phyloP scores from a whole-genome alignment of 2,797 vertebrate genomes.

The Sarcoramphus papa region DNA sequence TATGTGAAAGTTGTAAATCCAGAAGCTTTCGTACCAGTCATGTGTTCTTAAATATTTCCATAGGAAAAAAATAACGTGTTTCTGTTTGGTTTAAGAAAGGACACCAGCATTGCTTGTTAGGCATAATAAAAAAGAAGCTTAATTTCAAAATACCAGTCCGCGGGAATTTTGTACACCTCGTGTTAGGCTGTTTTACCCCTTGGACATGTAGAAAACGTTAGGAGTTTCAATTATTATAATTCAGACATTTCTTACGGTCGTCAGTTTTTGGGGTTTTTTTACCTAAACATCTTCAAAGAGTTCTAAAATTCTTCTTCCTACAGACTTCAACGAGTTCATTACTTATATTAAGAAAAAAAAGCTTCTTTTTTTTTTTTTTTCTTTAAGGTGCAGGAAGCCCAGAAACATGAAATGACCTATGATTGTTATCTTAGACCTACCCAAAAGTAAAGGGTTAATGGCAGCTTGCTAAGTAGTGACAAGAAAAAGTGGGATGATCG shows the following conservation, averaged over 20 bases:
- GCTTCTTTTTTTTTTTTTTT: accelerated
- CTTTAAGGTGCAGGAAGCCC: neutral
- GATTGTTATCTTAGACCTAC: neutral
- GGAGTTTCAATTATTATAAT: neutral
- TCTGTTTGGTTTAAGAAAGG: neutral
- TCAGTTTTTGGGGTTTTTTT: neutral
- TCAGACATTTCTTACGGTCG: neutral
- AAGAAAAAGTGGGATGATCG: neutral
- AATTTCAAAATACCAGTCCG: neutral
- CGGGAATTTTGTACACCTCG: neutral
- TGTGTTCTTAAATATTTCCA: neutral
- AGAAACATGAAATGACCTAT: neutral
- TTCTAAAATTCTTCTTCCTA: neutral
- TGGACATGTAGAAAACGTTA: neutral
- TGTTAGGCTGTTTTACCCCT: neutral
- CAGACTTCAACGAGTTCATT: neutral
- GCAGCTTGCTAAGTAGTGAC: neutral
- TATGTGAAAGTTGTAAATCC: neutral
- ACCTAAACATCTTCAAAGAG: neutral
- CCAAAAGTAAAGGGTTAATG: neutral
- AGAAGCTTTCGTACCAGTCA: neutral
- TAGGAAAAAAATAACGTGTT: neutral
- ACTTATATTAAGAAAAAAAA: neutral
- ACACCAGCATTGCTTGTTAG: neutral
- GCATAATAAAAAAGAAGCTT: neutral